Conservation (phyloP, 2,888 invertebrate species). For the Hydraecia micacea region DNA sequence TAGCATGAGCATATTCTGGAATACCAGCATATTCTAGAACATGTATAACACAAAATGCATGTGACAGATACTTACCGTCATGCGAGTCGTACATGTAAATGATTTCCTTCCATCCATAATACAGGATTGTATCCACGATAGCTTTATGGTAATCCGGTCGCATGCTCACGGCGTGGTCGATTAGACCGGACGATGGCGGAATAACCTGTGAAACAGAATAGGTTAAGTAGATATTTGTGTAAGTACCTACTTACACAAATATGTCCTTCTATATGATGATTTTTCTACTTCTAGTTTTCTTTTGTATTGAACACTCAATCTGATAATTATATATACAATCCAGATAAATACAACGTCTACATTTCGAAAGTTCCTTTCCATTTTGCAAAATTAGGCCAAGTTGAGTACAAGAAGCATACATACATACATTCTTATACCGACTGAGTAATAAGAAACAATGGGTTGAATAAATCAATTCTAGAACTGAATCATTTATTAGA, state of each 20-base stretch:
- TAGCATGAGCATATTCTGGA: background rate
- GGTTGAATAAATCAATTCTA: conserved; percentile 35
- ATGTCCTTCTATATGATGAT: background rate
- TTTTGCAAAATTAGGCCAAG: background rate
- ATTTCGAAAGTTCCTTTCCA: background rate
- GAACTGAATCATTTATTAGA: conserved; percentile 48
- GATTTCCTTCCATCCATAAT: conserved; percentile 97
- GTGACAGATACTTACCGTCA: conserved; percentile 92
- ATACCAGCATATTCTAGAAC: background rate
- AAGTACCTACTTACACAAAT: background rate
- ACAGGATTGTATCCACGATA: conserved; percentile 97
- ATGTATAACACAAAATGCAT: conserved; percentile 11
- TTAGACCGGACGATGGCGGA: conserved; percentile 96
- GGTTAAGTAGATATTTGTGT: background rate
- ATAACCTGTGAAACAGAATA: conserved; percentile 91
- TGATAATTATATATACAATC: background rate
- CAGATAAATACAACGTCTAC: background rate
- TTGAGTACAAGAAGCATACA: background rate
- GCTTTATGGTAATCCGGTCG: conserved; percentile 98
- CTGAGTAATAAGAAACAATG: background rate
- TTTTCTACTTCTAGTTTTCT: background rate
- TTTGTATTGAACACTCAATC: background rate
- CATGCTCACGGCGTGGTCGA: conserved; percentile 98
- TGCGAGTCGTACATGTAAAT: conserved; percentile 98
- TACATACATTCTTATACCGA: background rate